phyloP scores from a whole-genome alignment of 2,113 vertebrate genomes.

The Conger conger region DNA sequence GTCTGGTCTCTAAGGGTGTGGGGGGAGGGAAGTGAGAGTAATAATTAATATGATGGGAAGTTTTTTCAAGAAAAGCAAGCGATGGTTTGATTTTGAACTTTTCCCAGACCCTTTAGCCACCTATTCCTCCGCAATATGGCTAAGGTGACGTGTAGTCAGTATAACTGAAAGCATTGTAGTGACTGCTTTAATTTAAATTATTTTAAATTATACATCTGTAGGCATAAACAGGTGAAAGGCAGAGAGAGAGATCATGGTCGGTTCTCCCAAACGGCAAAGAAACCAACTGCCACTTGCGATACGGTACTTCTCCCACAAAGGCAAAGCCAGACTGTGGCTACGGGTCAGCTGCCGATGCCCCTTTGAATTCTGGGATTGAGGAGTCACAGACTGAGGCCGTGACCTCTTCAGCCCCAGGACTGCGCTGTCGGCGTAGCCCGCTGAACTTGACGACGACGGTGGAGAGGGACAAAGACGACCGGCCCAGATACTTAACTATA shows the following conservation, averaged over 20 bases:
- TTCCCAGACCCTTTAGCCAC: background rate
- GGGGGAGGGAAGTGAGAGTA: too few species aligned
- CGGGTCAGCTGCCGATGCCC: slow-evolving; percentile 39
- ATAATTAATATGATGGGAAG: too few species aligned
- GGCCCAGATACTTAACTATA: slow-evolving; percentile 25
- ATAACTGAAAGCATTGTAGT: background rate
- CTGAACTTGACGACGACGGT: slow-evolving; percentile 37
- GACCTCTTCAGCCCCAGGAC: slow-evolving; percentile 30
- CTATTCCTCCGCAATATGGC: background rate
- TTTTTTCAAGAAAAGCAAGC: too few species aligned
- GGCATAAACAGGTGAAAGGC: background rate
- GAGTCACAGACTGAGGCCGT: slow-evolving; percentile 51
- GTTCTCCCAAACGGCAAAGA: background rate
- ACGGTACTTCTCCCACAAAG: slow-evolving; percentile 16
- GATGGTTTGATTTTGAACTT: background rate
- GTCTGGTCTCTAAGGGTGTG: too few species aligned
- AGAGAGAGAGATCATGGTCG: background rate
- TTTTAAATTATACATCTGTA: background rate
- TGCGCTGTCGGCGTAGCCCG: slow-evolving; percentile 23
- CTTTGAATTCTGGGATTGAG: slow-evolving; percentile 35
- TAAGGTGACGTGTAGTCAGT: background rate
- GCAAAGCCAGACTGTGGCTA: slow-evolving; percentile 35
- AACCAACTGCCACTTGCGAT: background rate
- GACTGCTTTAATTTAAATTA: background rate
- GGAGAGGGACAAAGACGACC: slow-evolving; percentile 23